Evolutionary conservation across 2,888 invertebrate species (phyloP).

Genomic region (Incurvaria masculella): DNA sequence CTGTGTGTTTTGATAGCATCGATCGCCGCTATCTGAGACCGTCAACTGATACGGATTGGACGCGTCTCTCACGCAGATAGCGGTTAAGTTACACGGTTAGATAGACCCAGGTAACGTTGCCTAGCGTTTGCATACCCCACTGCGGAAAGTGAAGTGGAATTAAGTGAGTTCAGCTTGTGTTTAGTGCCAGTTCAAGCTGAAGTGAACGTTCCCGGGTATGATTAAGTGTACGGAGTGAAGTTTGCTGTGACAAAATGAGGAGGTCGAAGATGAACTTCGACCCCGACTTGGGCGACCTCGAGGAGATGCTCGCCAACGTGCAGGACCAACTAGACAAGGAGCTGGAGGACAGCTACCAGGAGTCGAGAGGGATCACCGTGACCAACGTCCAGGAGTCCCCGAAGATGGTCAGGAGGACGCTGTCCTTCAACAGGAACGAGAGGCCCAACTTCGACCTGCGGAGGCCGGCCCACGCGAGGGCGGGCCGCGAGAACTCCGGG

Average conservation of each 20-base stretch:
- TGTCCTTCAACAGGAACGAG: constrained; percentile 31
- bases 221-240: no score
- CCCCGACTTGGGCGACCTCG: constrained; percentile 46
- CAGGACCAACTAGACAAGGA: constrained; percentile 47
- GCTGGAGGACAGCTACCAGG: constrained; percentile 41
- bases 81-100: no score
- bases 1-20: no score
- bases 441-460: constrained; percentile 25
- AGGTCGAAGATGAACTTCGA: constrained; percentile 37
- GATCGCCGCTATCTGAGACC: no score
- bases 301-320: constrained; percentile 49
- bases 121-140: no score
- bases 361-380: constrained; percentile 35
- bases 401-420: constrained; percentile 30
- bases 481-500: constrained; percentile 24
- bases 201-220: no score
- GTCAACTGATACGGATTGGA: no score
- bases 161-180: no score
- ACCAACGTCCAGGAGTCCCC: constrained; percentile 42
- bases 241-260: constrained; percentile 37
- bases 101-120: no score
- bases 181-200: no score
- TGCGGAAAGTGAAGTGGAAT: no score
- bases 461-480: constrained; percentile 23
- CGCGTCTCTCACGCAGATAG: no score